Percentiles rank a stretch among this genome's conserved stretches.
phyloP scores from a whole-genome alignment of 2,113 vertebrate species.

The Reinhardtius hippoglossoides region DNA sequence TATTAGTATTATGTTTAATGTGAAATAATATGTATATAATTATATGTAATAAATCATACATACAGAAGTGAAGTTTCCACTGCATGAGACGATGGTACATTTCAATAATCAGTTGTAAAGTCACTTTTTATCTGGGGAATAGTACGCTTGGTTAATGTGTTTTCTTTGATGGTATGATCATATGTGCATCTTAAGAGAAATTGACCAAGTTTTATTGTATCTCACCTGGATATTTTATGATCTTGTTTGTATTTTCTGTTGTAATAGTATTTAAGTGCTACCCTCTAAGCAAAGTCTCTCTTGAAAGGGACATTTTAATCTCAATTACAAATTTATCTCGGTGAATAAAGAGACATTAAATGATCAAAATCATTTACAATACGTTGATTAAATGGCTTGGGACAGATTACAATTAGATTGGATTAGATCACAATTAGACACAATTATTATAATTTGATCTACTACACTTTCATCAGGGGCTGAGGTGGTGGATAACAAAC shows the following conservation, averaged over 20 bases:
- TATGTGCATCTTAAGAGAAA: not conserved
- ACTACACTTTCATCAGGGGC: not conserved
- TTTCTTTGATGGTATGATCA: not conserved
- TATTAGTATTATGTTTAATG: not conserved
- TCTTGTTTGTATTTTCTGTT: conserved; percentile 1
- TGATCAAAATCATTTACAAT: not conserved
- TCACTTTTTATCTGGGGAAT: not conserved
- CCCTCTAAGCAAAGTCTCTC: not conserved
- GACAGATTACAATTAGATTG: not conserved
- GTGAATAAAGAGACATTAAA: not conserved
- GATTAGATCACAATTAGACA: not conserved
- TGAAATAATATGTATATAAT: not conserved
- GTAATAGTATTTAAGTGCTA: not conserved
- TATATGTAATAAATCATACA: not conserved
- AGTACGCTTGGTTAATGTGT: not conserved
- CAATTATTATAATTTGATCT: not conserved
- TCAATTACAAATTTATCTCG: not conserved
- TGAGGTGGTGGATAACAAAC: not conserved
- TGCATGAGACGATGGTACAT: not conserved
- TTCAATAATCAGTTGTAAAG: not conserved
- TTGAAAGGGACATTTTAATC: not conserved
- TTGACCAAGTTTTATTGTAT: not conserved
- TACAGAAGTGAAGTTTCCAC: not conserved
- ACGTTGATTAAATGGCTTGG: not conserved
- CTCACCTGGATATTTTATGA: not conserved